Base-by-base conservation (phyloP, 2,797 vertebrate species). In the Artibeus lituratus region DNA sequence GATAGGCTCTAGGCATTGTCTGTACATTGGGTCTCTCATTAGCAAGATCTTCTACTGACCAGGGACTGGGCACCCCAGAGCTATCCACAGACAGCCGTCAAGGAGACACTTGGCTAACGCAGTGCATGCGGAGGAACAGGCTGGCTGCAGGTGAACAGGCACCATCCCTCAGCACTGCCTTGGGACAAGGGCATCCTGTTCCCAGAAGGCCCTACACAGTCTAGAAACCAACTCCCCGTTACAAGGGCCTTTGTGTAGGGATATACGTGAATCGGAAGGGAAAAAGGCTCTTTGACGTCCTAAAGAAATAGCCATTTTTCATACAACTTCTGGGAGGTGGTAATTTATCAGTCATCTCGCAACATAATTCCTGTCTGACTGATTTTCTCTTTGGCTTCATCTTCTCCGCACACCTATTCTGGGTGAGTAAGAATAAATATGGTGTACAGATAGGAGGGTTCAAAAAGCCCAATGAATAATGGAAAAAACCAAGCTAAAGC, bases 301-400 rank as follows among this genome's bases (percentile, higher is more conserved):
- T 53, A n/a, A 49, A 87, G 90, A 90, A 89, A 91, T 44, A 90
- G 80, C 62, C 3, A 0, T 92, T 92, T 93, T 84, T 87, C 90
- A 95, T 39, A 74, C 7, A 15, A 37, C 65, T 95, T 67, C 90
- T 70, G 90, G 87, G 81, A 91, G 87, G 70, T 16, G 32, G 72
- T 83, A 70, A 95, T 89, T 80, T 92, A 95, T 88, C 82, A 95
- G 86, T 69, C 78, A 82, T 81, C 80, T 95, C 86, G 90, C 92
- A 91, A 87, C 80, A 19, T 80, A 78, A 95, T 81, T 94, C 87
- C 88, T 72, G 32, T 76, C 83, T 87, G 44, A 62, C 83, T 91
- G 73, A 57, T 91, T 87, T 83, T 80, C 42, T 80, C 84, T 62
- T 74, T 80, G 90, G 65, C 80, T 87, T 72, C 90, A 12, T 80